Percentiles rank a stretch among this genome's conserved stretches.
phyloP scores from a whole-genome alignment of 2,113 vertebrate species.

The Pipra filicauda region DNA sequence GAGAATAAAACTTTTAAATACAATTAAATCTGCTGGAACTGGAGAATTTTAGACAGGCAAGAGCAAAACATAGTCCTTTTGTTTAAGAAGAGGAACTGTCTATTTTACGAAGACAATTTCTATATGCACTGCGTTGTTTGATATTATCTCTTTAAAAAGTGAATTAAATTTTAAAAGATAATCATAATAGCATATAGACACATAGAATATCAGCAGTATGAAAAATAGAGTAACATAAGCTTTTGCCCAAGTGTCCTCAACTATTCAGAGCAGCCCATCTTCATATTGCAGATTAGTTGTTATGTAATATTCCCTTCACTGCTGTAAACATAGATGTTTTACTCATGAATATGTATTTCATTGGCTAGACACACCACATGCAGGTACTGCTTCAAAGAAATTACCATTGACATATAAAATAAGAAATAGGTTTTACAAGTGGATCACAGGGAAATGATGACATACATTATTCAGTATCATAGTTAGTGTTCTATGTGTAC shows the following conservation, averaged over 20 bases:
- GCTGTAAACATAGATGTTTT: not conserved
- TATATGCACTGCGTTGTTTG: rapidly evolving
- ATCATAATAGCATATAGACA: not conserved
- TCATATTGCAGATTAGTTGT: not conserved
- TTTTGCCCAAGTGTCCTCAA: not conserved
- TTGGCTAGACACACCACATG: not conserved
- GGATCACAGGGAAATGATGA: not conserved
- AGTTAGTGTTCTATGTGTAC: not conserved
- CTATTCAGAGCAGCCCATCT: not conserved
- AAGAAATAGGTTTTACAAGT: not conserved
- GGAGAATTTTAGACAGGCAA: not conserved
- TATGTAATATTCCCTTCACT: not conserved
- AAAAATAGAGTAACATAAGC: not conserved
- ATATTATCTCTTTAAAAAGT: not conserved
- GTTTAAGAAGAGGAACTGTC: not conserved
- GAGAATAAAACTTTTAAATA: not conserved
- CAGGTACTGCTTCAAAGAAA: not conserved
- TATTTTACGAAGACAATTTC: not conserved
- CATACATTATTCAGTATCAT: not conserved
- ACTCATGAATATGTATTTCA: not conserved
- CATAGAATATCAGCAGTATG: not conserved
- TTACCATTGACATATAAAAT: not conserved
- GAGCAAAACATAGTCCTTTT: not conserved
- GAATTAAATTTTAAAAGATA: not conserved
- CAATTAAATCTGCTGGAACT: not conserved